These are phyloP conservation scores for Ciconia maguari DNA, from an alignment of 2,113 vertebrate species.

Conservation along the genomic window DNA sequence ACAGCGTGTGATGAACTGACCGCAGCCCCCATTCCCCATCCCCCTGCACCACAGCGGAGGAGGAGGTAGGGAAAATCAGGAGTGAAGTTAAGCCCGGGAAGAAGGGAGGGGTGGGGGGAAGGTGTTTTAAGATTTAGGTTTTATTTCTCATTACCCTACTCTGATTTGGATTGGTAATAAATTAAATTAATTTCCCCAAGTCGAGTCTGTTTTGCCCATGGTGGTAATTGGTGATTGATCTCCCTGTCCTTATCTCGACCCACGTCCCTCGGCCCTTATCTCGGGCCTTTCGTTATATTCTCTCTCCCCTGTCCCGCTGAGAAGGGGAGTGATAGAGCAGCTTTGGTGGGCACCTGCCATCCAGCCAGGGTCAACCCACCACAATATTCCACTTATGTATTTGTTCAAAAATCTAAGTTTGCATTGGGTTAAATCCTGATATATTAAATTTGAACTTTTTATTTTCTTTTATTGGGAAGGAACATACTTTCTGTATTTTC, in stretches of 20 bases:
- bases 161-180: background rate
- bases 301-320: background rate
- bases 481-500: background rate
- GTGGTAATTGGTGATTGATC: background rate
- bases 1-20: background rate
- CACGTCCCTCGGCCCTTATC: no score
- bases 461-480: background rate
- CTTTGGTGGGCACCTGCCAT: background rate
- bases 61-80: background rate
- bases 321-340: background rate
- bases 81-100: background rate
- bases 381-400: background rate
- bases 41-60: accelerated
- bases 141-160: background rate
- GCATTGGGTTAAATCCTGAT: background rate
- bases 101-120: background rate
- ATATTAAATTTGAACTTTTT: background rate
- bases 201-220: background rate
- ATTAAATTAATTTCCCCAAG: background rate
- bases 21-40: accelerated
- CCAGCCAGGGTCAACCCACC: background rate
- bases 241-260: background rate
- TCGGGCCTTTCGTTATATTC: background rate
- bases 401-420: background rate
- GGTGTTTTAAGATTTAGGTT: background rate